phyloP scores from a whole-genome alignment of 2,888 invertebrate genomes.

The Hoplodrina ambigua region DNA sequence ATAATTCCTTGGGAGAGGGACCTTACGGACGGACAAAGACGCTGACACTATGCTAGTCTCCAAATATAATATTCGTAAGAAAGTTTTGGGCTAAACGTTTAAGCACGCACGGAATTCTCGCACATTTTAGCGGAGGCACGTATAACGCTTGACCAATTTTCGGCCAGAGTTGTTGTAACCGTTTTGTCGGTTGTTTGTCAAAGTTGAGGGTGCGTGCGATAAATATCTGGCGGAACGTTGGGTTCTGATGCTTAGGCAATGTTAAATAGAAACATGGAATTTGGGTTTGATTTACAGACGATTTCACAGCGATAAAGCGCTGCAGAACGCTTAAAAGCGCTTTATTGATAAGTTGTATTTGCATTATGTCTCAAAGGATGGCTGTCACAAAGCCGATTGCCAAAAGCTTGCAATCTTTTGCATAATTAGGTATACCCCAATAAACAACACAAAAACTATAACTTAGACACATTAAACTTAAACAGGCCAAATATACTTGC shows the following conservation, averaged over 20 bases:
- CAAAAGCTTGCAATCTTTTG: not conserved
- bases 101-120: slow-evolving; percentile 40
- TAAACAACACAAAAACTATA: too few relatives aligned
- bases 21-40: too few relatives aligned
- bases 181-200: slow-evolving; percentile 44
- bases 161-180: slow-evolving; percentile 7
- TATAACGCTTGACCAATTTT: slow-evolving; percentile 10
- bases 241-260: not conserved
- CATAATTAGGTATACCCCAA: too few relatives aligned
- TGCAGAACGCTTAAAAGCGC: not conserved
- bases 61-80: not conserved
- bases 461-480: too few relatives aligned
- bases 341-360: not conserved
- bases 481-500: too few relatives aligned
- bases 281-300: not conserved
- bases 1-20: too few relatives aligned
- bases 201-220: slow-evolving; percentile 30
- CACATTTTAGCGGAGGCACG: slow-evolving; percentile 28
- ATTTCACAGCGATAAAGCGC: not conserved
- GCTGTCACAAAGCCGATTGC: too few relatives aligned
- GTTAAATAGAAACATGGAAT: not conserved
- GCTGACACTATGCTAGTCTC: too few relatives aligned
- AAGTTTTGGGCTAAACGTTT: slow-evolving; percentile 31
- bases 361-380: not conserved
- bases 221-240: slow-evolving; percentile 27